These are phyloP conservation scores for Ceyx margarethae DNA, from an alignment of 2,113 vertebrate species.

Conservation along the genomic window DNA sequence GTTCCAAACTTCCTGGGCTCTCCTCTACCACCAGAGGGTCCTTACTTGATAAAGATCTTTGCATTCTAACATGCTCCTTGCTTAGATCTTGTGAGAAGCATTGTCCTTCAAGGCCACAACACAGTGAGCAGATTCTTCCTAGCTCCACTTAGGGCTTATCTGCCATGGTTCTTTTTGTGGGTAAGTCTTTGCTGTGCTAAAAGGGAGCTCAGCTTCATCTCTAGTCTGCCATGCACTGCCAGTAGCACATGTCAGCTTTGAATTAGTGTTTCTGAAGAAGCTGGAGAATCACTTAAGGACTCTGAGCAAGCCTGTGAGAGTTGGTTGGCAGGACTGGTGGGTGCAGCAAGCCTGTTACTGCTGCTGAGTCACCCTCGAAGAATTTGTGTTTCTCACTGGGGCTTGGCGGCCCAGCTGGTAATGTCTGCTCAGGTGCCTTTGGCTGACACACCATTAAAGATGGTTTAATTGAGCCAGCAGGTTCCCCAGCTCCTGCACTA, in stretches of 20 bases:
- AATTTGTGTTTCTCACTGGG: background rate
- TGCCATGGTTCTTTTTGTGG: accelerated
- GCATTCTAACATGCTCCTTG: background rate
- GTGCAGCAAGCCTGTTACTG: background rate
- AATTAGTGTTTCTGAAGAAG: background rate
- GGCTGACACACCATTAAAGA: background rate
- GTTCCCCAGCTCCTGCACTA: background rate
- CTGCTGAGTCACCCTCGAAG: background rate
- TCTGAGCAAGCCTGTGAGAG: background rate
- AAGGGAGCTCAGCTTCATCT: background rate
- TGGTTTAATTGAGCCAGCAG: background rate
- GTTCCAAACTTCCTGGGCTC: accelerated
- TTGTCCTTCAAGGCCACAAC: accelerated
- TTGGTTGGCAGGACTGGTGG: background rate
- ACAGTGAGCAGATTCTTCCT: background rate
- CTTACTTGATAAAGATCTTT: background rate
- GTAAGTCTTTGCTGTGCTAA: background rate
- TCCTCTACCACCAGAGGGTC: background rate
- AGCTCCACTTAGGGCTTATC: background rate
- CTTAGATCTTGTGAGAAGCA: background rate
- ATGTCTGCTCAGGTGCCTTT: background rate
- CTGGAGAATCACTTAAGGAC: background rate
- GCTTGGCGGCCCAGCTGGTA: background rate
- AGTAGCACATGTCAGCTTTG: background rate
- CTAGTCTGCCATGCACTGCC: background rate